Conservation (phyloP, 2,797 vertebrate genomes). For the Myioborus miniatus region DNA sequence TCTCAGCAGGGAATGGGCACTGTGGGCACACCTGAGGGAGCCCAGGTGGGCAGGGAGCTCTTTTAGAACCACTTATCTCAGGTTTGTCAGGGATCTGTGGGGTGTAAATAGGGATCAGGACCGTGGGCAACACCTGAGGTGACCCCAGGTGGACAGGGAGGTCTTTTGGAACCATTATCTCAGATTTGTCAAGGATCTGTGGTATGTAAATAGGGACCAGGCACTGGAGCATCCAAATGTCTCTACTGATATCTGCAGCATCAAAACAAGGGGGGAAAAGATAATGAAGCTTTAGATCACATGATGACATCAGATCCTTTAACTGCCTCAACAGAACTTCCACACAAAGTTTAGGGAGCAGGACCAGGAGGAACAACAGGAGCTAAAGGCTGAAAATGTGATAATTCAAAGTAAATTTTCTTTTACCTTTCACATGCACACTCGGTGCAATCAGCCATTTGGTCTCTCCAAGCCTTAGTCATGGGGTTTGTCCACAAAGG, state of each 20-base stretch:
- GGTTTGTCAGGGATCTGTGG: not conserved
- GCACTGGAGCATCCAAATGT: not conserved
- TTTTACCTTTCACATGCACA: not conserved
- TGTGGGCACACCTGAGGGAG: not conserved
- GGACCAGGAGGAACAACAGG: not conserved
- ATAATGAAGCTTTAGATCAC: not conserved
- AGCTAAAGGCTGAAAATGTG: not conserved
- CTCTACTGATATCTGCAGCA: not conserved
- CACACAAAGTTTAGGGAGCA: not conserved
- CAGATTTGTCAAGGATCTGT: not conserved
- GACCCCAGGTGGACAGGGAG: not conserved
- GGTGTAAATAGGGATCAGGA: not conserved
- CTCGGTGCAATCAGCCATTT: not conserved
- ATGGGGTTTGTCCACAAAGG: not conserved
- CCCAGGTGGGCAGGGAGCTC: too few species aligned
- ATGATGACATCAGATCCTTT: not conserved
- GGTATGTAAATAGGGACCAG: not conserved
- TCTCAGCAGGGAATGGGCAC: rapidly evolving
- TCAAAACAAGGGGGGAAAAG: not conserved
- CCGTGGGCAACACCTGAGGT: not conserved
- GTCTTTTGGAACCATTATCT: not conserved
- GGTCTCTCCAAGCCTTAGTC: not conserved
- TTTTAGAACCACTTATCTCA: not conserved
- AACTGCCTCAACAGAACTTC: not conserved
- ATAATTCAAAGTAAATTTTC: not conserved